These are phyloP conservation scores for Formica exsecta DNA, from an alignment of 1,140 invertebrate species.

Conservation along the genomic window DNA sequence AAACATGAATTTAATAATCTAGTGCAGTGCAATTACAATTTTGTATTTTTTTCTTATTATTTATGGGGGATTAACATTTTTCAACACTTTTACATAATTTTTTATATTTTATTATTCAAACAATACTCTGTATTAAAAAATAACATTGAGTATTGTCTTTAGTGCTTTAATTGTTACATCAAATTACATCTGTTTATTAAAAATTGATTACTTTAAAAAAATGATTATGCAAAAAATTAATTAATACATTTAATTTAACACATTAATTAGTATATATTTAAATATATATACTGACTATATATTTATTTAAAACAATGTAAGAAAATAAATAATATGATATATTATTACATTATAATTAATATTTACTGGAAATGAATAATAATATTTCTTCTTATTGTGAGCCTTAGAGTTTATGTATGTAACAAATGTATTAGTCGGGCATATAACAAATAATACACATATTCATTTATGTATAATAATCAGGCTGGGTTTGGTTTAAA, in stretches of 20 bases:
- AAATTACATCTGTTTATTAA: not conserved
- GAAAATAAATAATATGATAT: slow-evolving; percentile 11
- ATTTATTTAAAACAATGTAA: not conserved
- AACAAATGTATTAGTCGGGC: slow-evolving; percentile 41
- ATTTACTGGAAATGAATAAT: not conserved
- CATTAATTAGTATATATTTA: slow-evolving; percentile 33
- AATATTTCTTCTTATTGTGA: slow-evolving; percentile 43
- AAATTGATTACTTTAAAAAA: not conserved
- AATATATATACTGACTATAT: not conserved
- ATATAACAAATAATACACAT: slow-evolving; percentile 33
- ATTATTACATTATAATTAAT: not conserved
- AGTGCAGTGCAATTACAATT: slow-evolving; percentile 32
- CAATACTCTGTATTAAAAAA: slow-evolving; percentile 27
- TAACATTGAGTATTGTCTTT: slow-evolving; percentile 29
- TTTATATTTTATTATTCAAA: slow-evolving; percentile 40
- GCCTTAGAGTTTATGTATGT: slow-evolving; percentile 32
- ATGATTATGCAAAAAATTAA: not conserved
- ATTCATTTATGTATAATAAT: slow-evolving; percentile 44
- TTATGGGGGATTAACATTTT: slow-evolving; percentile 55
- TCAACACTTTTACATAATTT: slow-evolving; percentile 66
- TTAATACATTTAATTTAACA: not conserved
- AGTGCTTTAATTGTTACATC: not conserved
- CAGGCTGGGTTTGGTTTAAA: slow-evolving; percentile 64
- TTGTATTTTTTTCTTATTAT: slow-evolving; percentile 53
- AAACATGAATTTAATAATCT: slow-evolving; percentile 43